Conservation (phyloP, 2,888 invertebrate species). For the Drosophila fulvimacula region DNA sequence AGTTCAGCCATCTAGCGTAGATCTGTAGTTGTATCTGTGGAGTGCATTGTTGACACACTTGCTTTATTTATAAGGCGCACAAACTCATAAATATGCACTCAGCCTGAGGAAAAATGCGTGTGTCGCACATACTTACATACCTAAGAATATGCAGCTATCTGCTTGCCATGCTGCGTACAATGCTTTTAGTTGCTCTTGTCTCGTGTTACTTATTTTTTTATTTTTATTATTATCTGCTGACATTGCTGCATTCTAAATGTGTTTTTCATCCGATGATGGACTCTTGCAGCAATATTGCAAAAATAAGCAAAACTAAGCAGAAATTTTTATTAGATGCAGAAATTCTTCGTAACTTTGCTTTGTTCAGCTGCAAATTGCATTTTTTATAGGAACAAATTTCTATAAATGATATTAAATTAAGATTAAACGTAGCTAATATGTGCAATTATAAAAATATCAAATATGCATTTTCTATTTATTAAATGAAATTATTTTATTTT, state of each 20-base stretch:
- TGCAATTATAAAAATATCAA: too few species aligned
- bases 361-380: too few species aligned
- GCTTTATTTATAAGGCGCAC: constrained; percentile 68
- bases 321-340: constrained; percentile 31
- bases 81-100: constrained; percentile 71
- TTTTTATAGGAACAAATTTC: too few species aligned
- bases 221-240: constrained; percentile 51
- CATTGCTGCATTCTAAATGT: constrained; percentile 56
- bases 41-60: constrained; percentile 77
- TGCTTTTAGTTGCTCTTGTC: constrained; percentile 32
- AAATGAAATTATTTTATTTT: too few species aligned
- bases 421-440: too few species aligned
- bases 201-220: not conserved
- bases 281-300: constrained; percentile 30
- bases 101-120: constrained; percentile 50
- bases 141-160: not conserved
- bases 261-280: constrained; percentile 22
- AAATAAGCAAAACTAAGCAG: constrained; percentile 15
- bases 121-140: constrained; percentile 31
- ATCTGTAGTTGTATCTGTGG: constrained; percentile 35
- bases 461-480: too few species aligned
- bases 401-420: too few species aligned
- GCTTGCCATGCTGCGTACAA: constrained; percentile 16
- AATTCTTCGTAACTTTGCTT: not conserved
- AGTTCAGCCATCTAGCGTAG: constrained; percentile 30